Evolutionary conservation across 2,113 vertebrate genomes (phyloP).

Genomic region (Tupaia chinensis): DNA sequence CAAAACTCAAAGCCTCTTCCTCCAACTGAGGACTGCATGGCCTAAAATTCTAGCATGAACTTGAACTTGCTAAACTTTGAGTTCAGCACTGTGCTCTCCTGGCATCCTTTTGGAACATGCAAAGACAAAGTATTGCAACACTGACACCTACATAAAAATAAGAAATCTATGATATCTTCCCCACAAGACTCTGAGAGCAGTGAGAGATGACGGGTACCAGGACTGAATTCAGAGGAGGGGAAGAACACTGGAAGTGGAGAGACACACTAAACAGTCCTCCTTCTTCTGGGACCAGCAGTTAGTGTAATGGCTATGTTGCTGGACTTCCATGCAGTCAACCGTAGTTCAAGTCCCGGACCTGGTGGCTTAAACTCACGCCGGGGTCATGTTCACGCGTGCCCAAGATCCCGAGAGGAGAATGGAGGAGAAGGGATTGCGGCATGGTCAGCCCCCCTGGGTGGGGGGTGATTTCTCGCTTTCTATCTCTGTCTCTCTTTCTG

Average conservation of each 20-base stretch:
- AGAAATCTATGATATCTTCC: background rate
- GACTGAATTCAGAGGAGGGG: background rate
- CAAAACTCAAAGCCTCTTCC: background rate
- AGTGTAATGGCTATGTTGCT: no score
- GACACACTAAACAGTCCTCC: background rate
- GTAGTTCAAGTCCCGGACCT: no score
- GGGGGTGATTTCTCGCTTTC: no score
- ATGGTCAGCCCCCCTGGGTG: no score
- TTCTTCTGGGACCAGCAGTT: no score
- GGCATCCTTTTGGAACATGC: background rate
- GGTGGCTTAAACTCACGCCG: no score
- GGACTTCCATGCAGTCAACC: no score
- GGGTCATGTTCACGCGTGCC: no score
- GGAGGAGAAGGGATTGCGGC: no score
- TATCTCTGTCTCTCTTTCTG: no score
- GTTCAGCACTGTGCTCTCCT: background rate
- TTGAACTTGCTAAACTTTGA: background rate
- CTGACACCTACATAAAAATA: background rate
- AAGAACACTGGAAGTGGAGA: no score
- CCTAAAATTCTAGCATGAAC: background rate
- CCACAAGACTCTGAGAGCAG: background rate
- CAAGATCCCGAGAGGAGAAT: no score
- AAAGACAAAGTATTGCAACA: background rate
- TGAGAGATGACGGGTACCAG: background rate
- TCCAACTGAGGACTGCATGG: background rate